Conservation (phyloP, 2,888 invertebrate species). For the Oithona nana region DNA sequence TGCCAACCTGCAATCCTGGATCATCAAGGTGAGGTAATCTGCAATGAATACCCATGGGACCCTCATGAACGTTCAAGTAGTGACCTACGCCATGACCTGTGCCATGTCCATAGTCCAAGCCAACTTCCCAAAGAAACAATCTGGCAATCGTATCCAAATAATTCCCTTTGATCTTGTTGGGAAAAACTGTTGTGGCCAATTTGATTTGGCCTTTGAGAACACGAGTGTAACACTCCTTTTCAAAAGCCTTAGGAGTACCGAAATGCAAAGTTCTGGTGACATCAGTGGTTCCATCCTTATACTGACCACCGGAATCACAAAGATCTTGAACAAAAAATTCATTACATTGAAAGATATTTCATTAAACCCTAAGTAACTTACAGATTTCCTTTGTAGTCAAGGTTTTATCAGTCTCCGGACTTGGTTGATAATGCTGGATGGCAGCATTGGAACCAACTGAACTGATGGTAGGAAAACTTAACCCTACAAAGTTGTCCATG, state of each 20-base stretch:
- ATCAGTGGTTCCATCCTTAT: constrained; percentile 79
- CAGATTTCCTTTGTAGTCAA: constrained; percentile 57
- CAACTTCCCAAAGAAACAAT: constrained; percentile 22
- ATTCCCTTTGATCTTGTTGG: constrained; percentile 32
- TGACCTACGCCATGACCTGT: constrained; percentile 68
- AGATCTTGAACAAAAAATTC: too few species aligned
- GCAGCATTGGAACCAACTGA: constrained; percentile 78
- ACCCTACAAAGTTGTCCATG: constrained; percentile 53
- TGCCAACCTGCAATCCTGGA: constrained; percentile 47
- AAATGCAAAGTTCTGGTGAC: constrained; percentile 74
- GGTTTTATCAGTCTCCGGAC: constrained; percentile 41
- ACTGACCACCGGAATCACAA: constrained; percentile 94
- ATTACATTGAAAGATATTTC: too few species aligned
- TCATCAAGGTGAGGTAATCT: constrained; percentile 36
- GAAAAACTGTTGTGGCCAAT: constrained; percentile 50
- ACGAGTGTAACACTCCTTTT: constrained; percentile 61
- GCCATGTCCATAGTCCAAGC: constrained; percentile 25
- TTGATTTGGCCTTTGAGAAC: constrained; percentile 53
- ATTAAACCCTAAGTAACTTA: too few species aligned
- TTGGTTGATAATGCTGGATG: constrained; percentile 75
- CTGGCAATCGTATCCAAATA: constrained; percentile 23
- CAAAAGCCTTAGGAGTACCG: constrained; percentile 50
- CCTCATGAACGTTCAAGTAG: constrained; percentile 60
- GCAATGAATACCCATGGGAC: constrained; percentile 42
- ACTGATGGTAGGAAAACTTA: constrained; percentile 83